These are phyloP conservation scores for Champsocephalus esox DNA, from an alignment of 2,797 vertebrate species.

Conservation along the genomic window DNA sequence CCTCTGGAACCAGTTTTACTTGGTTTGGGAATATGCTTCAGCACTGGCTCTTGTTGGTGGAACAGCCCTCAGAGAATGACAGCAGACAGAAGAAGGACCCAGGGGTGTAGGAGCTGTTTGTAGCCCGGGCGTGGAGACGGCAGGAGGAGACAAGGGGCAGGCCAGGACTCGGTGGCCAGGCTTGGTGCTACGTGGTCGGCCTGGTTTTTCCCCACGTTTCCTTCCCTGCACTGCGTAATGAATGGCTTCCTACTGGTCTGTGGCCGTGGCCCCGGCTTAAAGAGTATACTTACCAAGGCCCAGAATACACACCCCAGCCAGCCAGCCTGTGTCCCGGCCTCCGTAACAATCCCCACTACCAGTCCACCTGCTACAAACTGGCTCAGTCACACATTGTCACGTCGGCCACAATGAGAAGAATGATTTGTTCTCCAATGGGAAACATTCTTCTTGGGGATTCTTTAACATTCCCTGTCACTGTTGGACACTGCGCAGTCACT, in stretches of 20 bases:
- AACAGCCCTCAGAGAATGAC: conserved; percentile 53
- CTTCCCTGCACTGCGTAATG: conserved; percentile 83
- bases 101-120: conserved; percentile 64
- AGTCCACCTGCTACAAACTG: conserved; percentile 77
- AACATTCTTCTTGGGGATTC: conserved; percentile 22
- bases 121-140: conserved; percentile 76
- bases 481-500: not conserved
- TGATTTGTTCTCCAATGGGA: conserved; percentile 24
- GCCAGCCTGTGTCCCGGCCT: conserved; percentile 67
- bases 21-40: conserved; percentile 36
- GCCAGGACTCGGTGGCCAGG: conserved; percentile 75
- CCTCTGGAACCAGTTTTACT: conserved; percentile 13
- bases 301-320: conserved; percentile 77
- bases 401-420: conserved; percentile 25
- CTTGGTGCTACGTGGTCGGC: conserved; percentile 82
- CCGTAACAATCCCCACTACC: conserved; percentile 70
- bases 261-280: conserved; percentile 81
- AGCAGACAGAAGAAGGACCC: conserved; percentile 40
- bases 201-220: conserved; percentile 84
- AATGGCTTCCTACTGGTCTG: conserved; percentile 87
- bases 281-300: conserved; percentile 85
- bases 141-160: conserved; percentile 66
- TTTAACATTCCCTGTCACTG: not conserved
- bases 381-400: conserved; percentile 59
- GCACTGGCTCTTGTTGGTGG: conserved; percentile 33